These are phyloP conservation scores for Hyperoplus lanceolatus DNA, from an alignment of 2,797 vertebrate genomes.

Conservation along the genomic window DNA sequence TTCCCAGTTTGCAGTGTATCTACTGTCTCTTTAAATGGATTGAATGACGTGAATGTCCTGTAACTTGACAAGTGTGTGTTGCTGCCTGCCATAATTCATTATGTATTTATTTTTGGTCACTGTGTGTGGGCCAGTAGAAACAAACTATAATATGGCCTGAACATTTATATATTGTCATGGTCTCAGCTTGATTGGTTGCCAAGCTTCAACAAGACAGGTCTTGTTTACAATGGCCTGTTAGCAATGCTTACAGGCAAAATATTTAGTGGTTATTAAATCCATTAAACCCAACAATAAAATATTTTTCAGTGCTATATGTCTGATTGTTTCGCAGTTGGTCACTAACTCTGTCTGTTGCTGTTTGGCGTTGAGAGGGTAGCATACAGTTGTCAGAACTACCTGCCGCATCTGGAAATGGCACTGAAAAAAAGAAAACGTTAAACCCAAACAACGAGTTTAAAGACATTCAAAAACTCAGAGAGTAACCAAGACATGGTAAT, in stretches of 20 bases:
- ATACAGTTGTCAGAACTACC: neutral
- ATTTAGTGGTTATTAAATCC: neutral
- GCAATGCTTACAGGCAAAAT: neutral
- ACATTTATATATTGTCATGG: neutral
- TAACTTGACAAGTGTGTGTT: slow-evolving; percentile 7
- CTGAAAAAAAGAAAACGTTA: neutral
- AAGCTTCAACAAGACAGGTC: neutral
- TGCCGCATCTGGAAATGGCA: neutral
- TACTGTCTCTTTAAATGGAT: neutral
- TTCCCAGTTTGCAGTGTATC: slow-evolving; percentile 13
- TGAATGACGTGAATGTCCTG: neutral
- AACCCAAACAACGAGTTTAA: neutral
- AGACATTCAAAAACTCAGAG: neutral
- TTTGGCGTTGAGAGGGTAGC: neutral
- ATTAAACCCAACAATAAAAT: neutral
- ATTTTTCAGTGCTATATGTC: neutral
- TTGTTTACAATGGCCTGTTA: neutral
- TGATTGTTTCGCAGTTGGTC: neutral
- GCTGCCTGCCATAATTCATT: neutral
- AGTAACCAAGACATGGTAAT: neutral
- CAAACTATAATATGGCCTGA: neutral
- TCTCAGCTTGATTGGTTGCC: neutral
- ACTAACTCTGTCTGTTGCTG: neutral
- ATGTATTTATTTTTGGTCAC: neutral
- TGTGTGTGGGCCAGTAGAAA: neutral